These are phyloP conservation scores for Chiloscyllium plagiosum DNA, from an alignment of 2,113 vertebrate genomes.

Conservation along the genomic window DNA sequence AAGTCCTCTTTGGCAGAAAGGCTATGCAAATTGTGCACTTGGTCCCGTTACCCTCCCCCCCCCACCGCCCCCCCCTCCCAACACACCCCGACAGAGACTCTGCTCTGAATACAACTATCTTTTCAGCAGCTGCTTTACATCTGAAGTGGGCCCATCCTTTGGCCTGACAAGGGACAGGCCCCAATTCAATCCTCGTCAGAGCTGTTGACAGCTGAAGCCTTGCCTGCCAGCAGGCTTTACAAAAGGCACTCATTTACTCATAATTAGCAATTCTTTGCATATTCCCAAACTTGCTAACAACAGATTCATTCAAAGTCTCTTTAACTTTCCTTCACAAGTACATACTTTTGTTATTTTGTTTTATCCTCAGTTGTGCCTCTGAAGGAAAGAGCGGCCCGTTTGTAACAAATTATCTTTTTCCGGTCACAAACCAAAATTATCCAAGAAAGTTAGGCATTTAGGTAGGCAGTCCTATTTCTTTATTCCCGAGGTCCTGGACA, in stretches of 20 bases:
- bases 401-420: conserved; percentile 35
- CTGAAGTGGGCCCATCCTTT: conserved; percentile 34
- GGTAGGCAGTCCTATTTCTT: neutral
- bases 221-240: conserved; percentile 36
- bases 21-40: conserved; percentile 35
- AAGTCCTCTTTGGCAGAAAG: conserved; percentile 10
- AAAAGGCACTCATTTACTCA: conserved; percentile 33
- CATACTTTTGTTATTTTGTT: conserved; percentile 36
- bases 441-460: conserved; percentile 19
- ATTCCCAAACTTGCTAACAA: conserved; percentile 37
- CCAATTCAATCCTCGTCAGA: conserved; percentile 5
- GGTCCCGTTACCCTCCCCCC: neutral
- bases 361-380: neutral
- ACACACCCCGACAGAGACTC: neutral
- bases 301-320: conserved; percentile 38
- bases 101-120: conserved; percentile 35
- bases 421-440: conserved; percentile 37
- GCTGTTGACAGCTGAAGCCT: conserved; percentile 26
- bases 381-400: conserved; percentile 25
- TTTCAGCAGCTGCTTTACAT: conserved; percentile 38
- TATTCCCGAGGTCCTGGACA: neutral
- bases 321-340: conserved; percentile 36
- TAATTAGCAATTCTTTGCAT: conserved; percentile 38
- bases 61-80: neutral
- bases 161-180: conserved; percentile 31